Base-by-base conservation (phyloP, 2,113 vertebrate species). In the Sceloporus undulatus region DNA sequence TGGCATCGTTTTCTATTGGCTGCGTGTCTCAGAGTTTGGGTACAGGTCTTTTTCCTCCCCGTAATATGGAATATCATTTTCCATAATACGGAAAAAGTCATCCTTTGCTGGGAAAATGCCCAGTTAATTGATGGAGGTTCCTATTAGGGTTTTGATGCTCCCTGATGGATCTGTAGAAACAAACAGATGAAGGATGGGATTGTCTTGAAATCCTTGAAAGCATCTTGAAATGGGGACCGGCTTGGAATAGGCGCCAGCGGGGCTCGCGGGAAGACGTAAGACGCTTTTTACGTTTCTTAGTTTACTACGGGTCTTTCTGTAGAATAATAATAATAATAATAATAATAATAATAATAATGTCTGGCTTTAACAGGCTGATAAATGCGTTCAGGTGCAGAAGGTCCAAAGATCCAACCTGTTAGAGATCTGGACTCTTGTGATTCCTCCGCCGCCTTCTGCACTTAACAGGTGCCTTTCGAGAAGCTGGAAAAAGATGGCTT, bases 381-480 rank as follows among this genome's bases (percentile, higher is more conserved):
- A 3, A 59, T 82, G 68, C 59, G 77, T 62, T 54, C 71, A 27
- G 48, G 79, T 82, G 74, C 74, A 89, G 74, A 70, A 82, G 84
- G 79, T 40, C 38, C 54, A 29, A 85, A 82, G 38, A 82, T 82
- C 71, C 70, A 75, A 80, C 68, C 34, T 40, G 14, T 74, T 42
- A 19, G 71, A 70, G 70, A 70, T 89, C 52, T 29, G 19, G 52
- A 68, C 90, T 6, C 8, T 85, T 85, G 40, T 59, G 40, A 21
- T 85, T 0, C n/a, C 76, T 90, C 29, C 78, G 90, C 94, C 89
- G 87, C 91, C 90, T 94, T 95, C 95, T 96, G 94, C 95, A 95
- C 95, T 94, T 94, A 78, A 88, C 76, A 85, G 96, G 97, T 97
- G 97, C 96, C 97, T 97, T 97, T 96, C 89, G 87, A 78, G 59